Evolutionary conservation across 2,113 vertebrate species (phyloP), one percentile per base, ranked within the genome.

Genomic region (Oophaga pumilio): DNA sequence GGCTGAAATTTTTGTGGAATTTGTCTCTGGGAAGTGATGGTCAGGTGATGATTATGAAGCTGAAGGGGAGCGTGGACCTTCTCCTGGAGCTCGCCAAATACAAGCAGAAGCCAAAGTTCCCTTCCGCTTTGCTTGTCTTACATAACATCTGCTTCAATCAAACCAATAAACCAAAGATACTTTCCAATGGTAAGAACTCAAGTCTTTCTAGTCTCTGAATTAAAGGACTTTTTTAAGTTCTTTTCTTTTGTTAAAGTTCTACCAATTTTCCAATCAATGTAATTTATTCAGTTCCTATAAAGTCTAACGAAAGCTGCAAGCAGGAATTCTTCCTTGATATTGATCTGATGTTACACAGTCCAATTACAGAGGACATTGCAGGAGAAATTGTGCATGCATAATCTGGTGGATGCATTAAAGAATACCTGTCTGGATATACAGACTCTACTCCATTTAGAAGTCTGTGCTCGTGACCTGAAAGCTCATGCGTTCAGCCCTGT

Each of bases 1-100:
- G 98, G 98, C 92, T 99, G 84, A 96, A 94, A 90, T 92, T 99
- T 33, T 93, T 99, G 7, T 92, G 97, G 89, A 97, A 93, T 82
- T 83, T 99, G 52, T 98, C 97, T 0, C 93, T 94, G 18, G 92
- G 92, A 5, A 97, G 97, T 90, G 98, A 99, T 2, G 97, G 97
- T 80, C 97, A 97, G 85, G 96, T 97, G 80, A 96, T 97, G 91
- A 92, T 99, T 82, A 92, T 99, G 89, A 95, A 95, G 90, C 92
- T 97, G 50, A 94, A 94, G 0, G 97, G 97, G 0, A 93, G 93
- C 74, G 91, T 99, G 92, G 97, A 99, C 78, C 90, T 97, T 84
- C 94, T 99, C 0, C 88, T 94, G 0, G 96, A 97, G 89, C 92
- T 99, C 93, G 96, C 96, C 68, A 92, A 91, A 62, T 94, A 90